Evolutionary conservation across 2,888 invertebrate genomes (phyloP).

Genomic region (Leucophora obtusa): DNA sequence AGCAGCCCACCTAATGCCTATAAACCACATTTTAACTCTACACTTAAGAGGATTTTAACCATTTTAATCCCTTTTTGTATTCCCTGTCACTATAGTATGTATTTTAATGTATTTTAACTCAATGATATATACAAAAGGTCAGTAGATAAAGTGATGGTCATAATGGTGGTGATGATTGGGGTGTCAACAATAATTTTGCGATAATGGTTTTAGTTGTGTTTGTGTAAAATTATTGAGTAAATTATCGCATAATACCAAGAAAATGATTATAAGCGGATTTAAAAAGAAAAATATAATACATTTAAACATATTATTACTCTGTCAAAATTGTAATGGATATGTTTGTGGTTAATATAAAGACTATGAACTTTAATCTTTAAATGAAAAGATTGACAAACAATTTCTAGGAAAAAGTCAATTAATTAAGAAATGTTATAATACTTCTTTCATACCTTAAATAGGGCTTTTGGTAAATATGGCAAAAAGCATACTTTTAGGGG

Average conservation of each 20-base stretch:
- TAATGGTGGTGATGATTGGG: background rate
- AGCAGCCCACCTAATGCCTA: background rate
- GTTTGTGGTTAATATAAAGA: background rate
- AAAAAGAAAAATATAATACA: background rate
- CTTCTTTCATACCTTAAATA: too few relatives aligned
- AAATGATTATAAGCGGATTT: constrained; percentile 46
- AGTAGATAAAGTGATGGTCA: background rate
- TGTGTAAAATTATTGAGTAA: constrained; percentile 14
- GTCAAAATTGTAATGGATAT: background rate
- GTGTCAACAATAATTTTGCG: background rate
- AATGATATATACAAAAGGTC: background rate
- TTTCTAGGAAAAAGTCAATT: background rate
- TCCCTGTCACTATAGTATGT: constrained; percentile 18
- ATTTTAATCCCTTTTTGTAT: constrained; percentile 54
- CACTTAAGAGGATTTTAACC: constrained; percentile 60
- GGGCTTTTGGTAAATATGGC: too few relatives aligned
- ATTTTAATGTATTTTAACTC: constrained; percentile 1
- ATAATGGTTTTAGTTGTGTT: constrained; percentile 9
- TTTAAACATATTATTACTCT: background rate
- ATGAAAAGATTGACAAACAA: background rate
- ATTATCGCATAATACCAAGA: constrained; percentile 35
- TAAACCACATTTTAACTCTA: constrained; percentile 59
- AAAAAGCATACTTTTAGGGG: constrained; percentile 8
- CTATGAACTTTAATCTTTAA: background rate
- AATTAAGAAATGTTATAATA: too few relatives aligned